phyloP scores from a whole-genome alignment of 2,888 invertebrate species.

The Omphaloscelis lunosa region DNA sequence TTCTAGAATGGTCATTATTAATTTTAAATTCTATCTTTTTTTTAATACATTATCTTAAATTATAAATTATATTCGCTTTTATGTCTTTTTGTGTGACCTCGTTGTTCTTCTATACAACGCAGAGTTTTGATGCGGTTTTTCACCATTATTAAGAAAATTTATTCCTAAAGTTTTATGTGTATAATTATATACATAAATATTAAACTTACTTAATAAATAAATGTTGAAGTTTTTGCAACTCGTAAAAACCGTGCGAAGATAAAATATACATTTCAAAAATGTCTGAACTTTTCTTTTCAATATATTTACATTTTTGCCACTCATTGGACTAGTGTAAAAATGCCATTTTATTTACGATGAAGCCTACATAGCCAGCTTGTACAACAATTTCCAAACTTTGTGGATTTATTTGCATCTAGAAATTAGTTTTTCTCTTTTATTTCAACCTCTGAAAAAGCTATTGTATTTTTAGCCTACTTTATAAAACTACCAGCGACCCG shows the following conservation, averaged over 20 bases:
- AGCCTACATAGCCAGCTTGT: background rate
- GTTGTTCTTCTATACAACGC: background rate
- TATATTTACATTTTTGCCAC: background rate
- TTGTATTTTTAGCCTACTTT: background rate
- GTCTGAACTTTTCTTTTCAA: too few relatives aligned
- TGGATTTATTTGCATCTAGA: background rate
- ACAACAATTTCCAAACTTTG: background rate
- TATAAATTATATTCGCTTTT: background rate
- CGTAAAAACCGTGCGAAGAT: background rate
- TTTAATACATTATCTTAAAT: background rate
- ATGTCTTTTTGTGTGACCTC: background rate
- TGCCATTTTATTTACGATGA: background rate
- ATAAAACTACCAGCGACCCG: too few relatives aligned
- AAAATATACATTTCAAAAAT: background rate
- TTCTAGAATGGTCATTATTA: background rate
- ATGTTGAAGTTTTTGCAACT: background rate
- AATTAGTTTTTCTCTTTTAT: background rate
- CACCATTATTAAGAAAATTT: background rate
- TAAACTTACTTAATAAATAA: background rate
- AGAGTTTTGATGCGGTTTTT: too few relatives aligned
- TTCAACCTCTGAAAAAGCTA: background rate
- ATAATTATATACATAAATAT: too few relatives aligned
- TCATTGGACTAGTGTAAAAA: background rate
- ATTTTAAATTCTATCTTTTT: background rate
- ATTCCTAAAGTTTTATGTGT: background rate